Percentiles rank a stretch among this genome's conserved stretches.
These are phyloP conservation scores for Steinernema khuongi DNA, from an alignment of 1,140 invertebrate species.

Conservation along the genomic window DNA sequence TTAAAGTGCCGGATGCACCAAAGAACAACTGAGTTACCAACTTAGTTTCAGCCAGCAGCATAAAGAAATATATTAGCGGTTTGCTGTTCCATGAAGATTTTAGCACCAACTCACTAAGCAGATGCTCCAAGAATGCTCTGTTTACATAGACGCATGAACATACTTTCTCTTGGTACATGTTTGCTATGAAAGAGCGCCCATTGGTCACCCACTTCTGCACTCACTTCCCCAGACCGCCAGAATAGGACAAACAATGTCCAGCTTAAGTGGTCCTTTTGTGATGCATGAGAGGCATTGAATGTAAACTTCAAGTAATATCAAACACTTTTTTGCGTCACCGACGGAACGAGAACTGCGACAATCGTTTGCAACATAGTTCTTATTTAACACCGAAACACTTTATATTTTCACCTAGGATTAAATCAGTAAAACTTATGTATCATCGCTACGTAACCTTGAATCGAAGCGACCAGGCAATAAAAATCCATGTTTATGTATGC, in stretches of 20 bases:
- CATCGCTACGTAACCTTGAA: not conserved
- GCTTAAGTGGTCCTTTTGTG: not conserved
- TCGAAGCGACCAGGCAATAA: conserved; percentile 13
- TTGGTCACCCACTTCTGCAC: not conserved
- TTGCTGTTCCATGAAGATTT: too few species aligned
- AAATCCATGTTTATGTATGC: conserved; percentile 6
- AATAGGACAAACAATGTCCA: not conserved
- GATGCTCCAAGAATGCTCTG: too few species aligned
- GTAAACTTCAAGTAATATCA: not conserved
- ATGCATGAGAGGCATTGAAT: not conserved
- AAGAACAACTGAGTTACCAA: too few species aligned
- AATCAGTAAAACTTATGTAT: not conserved
- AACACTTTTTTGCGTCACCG: not conserved
- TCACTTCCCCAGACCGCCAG: not conserved
- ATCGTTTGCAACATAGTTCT: too few species aligned
- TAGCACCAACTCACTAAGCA: too few species aligned
- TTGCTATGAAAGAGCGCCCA: not conserved
- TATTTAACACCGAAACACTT: too few species aligned
- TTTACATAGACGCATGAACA: too few species aligned
- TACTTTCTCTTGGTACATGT: too few species aligned
- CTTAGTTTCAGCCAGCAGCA: too few species aligned
- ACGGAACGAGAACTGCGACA: not conserved
- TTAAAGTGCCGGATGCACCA: too few species aligned
- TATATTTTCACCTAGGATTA: too few species aligned
- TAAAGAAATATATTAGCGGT: too few species aligned